Percentiles rank a stretch among this genome's conserved stretches.
Conservation (phyloP, 2,797 vertebrate genomes). For the Varecia variegata region DNA sequence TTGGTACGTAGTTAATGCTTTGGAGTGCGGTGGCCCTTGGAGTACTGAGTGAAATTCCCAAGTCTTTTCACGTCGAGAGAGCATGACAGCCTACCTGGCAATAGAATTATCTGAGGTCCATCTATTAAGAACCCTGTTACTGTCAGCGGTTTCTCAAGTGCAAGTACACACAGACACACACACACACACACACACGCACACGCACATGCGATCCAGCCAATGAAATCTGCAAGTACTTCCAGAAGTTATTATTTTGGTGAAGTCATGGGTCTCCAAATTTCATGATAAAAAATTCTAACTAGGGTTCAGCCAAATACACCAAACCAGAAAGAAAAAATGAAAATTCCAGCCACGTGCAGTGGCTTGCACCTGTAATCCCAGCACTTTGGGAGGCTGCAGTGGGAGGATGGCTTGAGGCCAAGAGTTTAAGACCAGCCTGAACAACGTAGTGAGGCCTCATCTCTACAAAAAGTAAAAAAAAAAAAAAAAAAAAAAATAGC, state of each 20-base stretch:
- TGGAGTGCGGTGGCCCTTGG: not conserved
- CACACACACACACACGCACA: not conserved
- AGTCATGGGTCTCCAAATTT: not conserved
- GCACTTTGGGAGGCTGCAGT: not conserved
- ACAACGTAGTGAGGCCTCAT: not conserved
- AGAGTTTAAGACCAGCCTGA: not conserved
- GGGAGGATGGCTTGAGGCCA: not conserved
- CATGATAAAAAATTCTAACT: slow-evolving; percentile 17
- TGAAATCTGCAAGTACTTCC: slow-evolving; percentile 28
- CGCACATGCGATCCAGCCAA: not conserved
- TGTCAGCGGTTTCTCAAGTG: not conserved
- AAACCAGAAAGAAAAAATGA: slow-evolving; percentile 13
- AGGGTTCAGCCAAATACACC: not conserved
- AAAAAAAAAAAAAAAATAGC: too few species aligned
- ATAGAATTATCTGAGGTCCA: not conserved
- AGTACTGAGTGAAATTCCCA: slow-evolving; percentile 40
- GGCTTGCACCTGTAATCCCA: not conserved
- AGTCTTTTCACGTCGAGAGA: slow-evolving; percentile 12
- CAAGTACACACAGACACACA: not conserved
- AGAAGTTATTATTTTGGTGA: slow-evolving; percentile 42
- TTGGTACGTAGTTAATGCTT: slow-evolving; percentile 61
- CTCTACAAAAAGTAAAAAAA: not conserved
- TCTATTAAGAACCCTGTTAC: not conserved
- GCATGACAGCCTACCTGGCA: not conserved
- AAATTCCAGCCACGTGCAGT: not conserved